A percentile compares a stretch with the other conserved stretches of the same genome.
phyloP scores from a whole-genome alignment of 2,113 vertebrate genomes.

The Sigmodon hispidus region DNA sequence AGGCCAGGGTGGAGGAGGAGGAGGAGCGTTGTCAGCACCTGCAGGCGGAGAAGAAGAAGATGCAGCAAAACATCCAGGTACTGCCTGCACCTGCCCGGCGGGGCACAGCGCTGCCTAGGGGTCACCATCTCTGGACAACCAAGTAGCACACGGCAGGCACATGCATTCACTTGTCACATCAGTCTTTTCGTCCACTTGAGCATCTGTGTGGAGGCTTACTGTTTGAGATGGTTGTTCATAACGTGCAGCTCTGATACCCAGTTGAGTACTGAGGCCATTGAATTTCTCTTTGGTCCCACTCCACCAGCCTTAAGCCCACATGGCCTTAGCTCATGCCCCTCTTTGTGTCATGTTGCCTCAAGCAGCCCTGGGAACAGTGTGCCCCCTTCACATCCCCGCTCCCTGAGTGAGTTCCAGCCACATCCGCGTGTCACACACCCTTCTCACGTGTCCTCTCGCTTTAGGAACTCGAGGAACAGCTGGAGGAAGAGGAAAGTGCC shows the following conservation, averaged over 20 bases:
- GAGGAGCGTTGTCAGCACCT: conserved; percentile 95
- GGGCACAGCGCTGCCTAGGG: not conserved
- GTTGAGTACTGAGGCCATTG: accelerated
- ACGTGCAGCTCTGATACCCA: accelerated
- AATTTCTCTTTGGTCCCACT: no score
- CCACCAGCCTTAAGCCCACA: accelerated
- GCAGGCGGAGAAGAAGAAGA: conserved; percentile 94
- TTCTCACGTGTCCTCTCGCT: not conserved
- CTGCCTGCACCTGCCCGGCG: accelerated
- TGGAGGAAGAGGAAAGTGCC: conserved; percentile 97
- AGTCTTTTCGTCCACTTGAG: not conserved
- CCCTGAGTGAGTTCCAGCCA: accelerated
- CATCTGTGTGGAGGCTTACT: not conserved
- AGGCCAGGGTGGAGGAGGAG: conserved; percentile 97
- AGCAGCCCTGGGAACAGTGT: no score
- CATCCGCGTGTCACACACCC: accelerated
- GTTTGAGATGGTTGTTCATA: not conserved
- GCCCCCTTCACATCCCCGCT: accelerated
- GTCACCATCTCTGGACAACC: accelerated
- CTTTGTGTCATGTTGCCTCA: no score
- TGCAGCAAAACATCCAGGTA: conserved; percentile 98
- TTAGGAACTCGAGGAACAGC: conserved; percentile 97
- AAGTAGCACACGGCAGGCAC: accelerated
- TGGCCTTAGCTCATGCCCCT: accelerated
- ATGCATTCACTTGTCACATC: not conserved